phyloP scores from a whole-genome alignment of 2,113 vertebrate genomes.

The Chunga burmeisteri region DNA sequence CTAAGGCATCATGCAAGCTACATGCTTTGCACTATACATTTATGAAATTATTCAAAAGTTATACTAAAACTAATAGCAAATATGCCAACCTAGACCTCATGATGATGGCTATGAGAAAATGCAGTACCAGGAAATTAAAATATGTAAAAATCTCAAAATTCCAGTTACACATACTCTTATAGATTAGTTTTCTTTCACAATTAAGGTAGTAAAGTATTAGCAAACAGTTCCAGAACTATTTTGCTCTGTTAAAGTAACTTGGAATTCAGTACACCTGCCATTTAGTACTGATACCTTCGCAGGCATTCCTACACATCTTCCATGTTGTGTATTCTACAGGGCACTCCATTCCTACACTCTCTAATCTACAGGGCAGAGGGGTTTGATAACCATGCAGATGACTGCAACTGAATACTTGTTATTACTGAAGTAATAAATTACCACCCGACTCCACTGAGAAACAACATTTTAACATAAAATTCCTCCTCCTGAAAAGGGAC shows the following conservation, averaged over 20 bases:
- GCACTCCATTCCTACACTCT: not conserved
- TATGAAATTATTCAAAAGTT: not conserved
- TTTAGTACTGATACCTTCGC: not conserved
- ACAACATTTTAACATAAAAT: not conserved
- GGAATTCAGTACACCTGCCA: not conserved
- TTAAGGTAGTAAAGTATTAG: not conserved
- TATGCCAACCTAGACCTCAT: not conserved
- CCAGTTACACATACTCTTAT: not conserved
- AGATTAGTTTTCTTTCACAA: not conserved
- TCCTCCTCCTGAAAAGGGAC: not conserved
- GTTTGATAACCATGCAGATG: no score
- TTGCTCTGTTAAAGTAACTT: not conserved
- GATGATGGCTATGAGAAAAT: not conserved
- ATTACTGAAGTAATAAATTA: not conserved
- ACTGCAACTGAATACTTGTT: not conserved
- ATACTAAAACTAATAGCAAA: not conserved
- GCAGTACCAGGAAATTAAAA: not conserved
- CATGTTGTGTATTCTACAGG: no score
- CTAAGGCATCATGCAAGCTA: not conserved
- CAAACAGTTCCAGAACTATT: not conserved
- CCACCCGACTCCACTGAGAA: not conserved
- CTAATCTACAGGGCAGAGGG: not conserved
- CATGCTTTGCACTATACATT: not conserved
- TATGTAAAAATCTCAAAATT: not conserved
- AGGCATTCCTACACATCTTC: not conserved